Base-by-base conservation (phyloP, 2,113 vertebrate genomes). In the Xiphophorus maculatus region DNA sequence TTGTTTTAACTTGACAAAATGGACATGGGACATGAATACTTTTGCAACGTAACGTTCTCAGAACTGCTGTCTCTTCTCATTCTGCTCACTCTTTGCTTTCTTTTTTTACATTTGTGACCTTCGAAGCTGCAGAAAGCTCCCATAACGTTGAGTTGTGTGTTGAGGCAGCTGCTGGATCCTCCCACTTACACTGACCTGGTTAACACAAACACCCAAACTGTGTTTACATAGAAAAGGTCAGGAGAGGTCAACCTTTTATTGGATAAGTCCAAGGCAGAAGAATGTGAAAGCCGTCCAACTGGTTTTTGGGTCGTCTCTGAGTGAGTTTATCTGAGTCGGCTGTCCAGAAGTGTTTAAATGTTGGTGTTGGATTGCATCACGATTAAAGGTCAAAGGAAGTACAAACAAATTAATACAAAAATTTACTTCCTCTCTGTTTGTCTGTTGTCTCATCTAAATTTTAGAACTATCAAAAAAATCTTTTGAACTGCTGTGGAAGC, bases 81-180 rank as follows among this genome's bases (percentile, higher is more conserved):
- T 87, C 81, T 54, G 37, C 74, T 58, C 51, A 35, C 66, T 79
- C 78, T 86, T 82, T 73, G 81, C 77, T 80, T 40, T 25, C 48
- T 70, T 64, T 7, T 37, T 37, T 37, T 37, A 37, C 35, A 80
- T 78, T 73, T 30, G 33, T 70, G 73, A 44, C 70, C 83, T 40
- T 71, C 42, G 51, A 25, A 63, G 9, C 51, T 10, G 63, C 58
- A 74, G 22, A 69, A 75, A 71, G 73, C 79, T 77, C 51, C 51
- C 8, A n/a, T n/a, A 58, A 58, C 22, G 25, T n/a, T 58, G 22
- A 3, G 51, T n/a, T 85, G 71, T 75, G 69, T 93, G 93, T 92
- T 93, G 92, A 82, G 84, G 94, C 93, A 94, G 94, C 94, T 94
- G 93, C 82, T 83, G 86, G 78, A 85, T 19, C 44, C 44, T 48